phyloP scores from a whole-genome alignment of 2,113 vertebrate genomes.

The Anoplopoma fimbria region DNA sequence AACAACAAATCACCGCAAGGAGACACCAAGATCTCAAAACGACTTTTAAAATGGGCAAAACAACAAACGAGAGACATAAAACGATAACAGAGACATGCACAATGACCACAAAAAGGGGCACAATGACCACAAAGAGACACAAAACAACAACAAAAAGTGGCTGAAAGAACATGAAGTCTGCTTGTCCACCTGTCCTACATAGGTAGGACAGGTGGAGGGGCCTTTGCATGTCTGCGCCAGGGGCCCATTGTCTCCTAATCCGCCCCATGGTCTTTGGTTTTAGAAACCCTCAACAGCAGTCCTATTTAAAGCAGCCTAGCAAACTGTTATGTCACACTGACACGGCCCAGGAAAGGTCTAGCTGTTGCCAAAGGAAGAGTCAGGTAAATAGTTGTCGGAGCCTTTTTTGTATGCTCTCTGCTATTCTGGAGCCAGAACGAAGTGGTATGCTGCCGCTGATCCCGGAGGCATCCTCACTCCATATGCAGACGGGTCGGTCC shows the following conservation, averaged over 20 bases:
- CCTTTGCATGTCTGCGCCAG: too few relatives aligned
- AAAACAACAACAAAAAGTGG: neutral
- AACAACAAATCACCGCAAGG: neutral
- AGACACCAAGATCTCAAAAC: neutral
- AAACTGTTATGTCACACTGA: neutral
- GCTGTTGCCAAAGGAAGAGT: neutral
- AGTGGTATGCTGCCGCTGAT: neutral
- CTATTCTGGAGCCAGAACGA: conserved; percentile 9
- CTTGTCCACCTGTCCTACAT: neutral
- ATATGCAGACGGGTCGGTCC: conserved; percentile 39
- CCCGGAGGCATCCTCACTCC: conserved; percentile 37
- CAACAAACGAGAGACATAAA: neutral
- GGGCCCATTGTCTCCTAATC: too few relatives aligned
- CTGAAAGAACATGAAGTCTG: neutral
- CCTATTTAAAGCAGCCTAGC: neutral
- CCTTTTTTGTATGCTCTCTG: neutral
- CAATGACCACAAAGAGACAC: too few relatives aligned
- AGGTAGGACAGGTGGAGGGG: too few relatives aligned
- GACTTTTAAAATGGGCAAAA: neutral
- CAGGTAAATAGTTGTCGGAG: conserved; percentile 28
- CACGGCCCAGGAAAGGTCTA: neutral
- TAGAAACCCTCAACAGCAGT: neutral
- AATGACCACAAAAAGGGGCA: too few relatives aligned
- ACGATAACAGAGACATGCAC: too few relatives aligned
- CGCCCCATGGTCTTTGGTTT: neutral